A percentile compares a stretch with the other conserved stretches of the same genome.
Conservation (phyloP, 2,113 vertebrate species). For the Seriola rivoliana region DNA sequence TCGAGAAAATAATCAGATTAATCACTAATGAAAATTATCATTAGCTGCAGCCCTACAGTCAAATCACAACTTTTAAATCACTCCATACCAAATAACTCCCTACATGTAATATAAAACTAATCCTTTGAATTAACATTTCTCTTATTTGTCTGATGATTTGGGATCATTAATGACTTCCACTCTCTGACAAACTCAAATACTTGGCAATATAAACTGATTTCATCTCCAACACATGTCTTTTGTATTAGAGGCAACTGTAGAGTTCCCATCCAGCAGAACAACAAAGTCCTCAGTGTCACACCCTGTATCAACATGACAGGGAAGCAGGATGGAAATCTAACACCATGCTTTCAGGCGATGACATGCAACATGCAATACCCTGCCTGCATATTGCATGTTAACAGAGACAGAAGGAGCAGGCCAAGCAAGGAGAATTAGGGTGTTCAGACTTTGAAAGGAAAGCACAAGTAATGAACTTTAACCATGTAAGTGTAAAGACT, state of each 20-base stretch:
- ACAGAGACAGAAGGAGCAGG: conserved; percentile 16
- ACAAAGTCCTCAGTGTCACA: conserved; percentile 60
- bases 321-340: conserved; percentile 71
- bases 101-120: not conserved
- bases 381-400: not conserved
- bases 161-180: not conserved
- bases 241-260: conserved; percentile 33
- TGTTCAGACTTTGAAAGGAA: not conserved
- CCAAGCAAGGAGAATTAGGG: not conserved
- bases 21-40: not conserved
- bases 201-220: not conserved
- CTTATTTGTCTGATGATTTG: not conserved
- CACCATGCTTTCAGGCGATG: conserved; percentile 62
- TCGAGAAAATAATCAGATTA: not conserved
- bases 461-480: conserved; percentile 44
- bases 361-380: conserved; percentile 64
- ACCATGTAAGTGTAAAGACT: conserved; percentile 27
- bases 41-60: not conserved
- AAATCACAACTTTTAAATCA: not conserved
- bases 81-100: not conserved
- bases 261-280: conserved; percentile 43
- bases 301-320: conserved; percentile 61
- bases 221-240: not conserved
- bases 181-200: not conserved
- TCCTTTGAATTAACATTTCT: not conserved